phyloP scores from a whole-genome alignment of 2,797 vertebrate species.

The Anguilla obscura region DNA sequence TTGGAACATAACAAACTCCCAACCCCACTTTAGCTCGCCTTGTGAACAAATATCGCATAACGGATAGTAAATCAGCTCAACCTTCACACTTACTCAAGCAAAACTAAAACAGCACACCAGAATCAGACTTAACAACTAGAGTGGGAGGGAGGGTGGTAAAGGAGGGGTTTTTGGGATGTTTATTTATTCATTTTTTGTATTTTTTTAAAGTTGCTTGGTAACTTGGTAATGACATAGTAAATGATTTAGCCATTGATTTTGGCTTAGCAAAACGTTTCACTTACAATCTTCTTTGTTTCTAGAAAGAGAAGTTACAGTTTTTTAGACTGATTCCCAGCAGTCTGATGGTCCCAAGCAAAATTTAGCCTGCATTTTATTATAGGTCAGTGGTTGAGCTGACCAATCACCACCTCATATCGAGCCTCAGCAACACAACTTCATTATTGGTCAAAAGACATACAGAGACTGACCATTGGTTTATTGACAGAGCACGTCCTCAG shows the following conservation, averaged over 20 bases:
- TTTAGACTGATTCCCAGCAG: no score
- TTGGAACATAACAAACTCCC: background rate
- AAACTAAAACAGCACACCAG: background rate
- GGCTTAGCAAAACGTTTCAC: background rate
- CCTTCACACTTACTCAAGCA: background rate
- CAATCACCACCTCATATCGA: no score
- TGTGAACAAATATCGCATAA: no score
- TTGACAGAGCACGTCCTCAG: background rate
- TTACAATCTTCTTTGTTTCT: no score
- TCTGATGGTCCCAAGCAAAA: no score
- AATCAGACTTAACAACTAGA: background rate
- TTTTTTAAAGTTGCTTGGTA: background rate
- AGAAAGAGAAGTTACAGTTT: no score
- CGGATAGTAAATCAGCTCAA: background rate
- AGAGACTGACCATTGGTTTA: background rate
- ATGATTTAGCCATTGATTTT: background rate
- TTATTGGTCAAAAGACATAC: background rate
- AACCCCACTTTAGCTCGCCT: background rate
- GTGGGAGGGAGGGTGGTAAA: background rate
- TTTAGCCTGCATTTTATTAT: no score
- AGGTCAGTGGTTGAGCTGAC: no score
- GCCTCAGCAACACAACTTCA: background rate
- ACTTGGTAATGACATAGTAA: background rate
- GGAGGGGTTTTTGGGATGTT: background rate
- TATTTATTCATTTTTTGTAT: background rate